Evolutionary conservation across 2,113 vertebrate genomes (phyloP), one percentile per base, ranked within the genome.

Genomic region (Dicentrarchus labrax): DNA sequence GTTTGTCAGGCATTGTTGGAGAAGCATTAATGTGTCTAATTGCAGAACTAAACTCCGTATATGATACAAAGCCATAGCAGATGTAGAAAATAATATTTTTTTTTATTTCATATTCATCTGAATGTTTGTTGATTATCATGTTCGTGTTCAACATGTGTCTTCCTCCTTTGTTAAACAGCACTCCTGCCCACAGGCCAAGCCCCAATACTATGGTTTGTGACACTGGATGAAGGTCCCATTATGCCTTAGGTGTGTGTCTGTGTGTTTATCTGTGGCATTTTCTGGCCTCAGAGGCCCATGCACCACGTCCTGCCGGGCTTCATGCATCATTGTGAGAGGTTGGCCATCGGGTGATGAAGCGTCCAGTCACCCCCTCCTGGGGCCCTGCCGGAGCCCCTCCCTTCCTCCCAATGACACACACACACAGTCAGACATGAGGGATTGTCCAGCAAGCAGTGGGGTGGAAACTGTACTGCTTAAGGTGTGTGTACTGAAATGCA

Each of bases 301-400:
- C 73, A 24, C 84, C 8, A 36, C 64, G 38, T 89, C 87, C 86
- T 84, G 91, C 90, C 78, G 70, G 68, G 83, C 72, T 91, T 79
- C 88, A 95, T 95, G 89, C 82, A 94, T 95, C 94, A 95, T 85
- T 76, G 78, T 94, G 93, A 94, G 86, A 88, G 85, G 83, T 69
- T 84, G 84, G 91, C 84, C 81, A 54, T 89, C 53, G 72, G 82
- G 86, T 95, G 95, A 95, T 95, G 90, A 86, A 95, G 89, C 69
- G 73, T 89, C 90, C 91, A 91, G 92, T 94, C 93, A 91, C 60
- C 73, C 53, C 85, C 91, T 89, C 92, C 86, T 80, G 85, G 80
- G 87, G 91, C 83, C 70, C 54, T 76, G 81, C 81, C 77, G 10
- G 72, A 65, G 77, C 88, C 86, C 91, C 85, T 86, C 83, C 86